These are phyloP conservation scores for Bradynema listronoti DNA, from an alignment of 1,140 invertebrate species.

Conservation along the genomic window DNA sequence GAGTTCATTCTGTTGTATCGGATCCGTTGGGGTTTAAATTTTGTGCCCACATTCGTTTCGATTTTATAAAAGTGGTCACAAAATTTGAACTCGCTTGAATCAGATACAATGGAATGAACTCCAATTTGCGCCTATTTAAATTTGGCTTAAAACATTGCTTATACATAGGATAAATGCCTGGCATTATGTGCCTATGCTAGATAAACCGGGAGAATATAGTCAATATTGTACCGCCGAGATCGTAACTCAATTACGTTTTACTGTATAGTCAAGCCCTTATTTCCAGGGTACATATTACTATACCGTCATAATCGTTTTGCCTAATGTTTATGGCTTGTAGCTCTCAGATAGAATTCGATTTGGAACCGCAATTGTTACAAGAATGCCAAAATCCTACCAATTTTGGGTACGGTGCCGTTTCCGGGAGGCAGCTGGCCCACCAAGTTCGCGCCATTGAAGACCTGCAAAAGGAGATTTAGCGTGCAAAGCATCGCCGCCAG, in stretches of 20 bases:
- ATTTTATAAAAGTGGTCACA: no score
- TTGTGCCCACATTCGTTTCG: no score
- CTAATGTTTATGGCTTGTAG: neutral
- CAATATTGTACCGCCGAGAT: slow-evolving; percentile 1
- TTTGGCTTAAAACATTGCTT: no score
- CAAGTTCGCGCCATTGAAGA: slow-evolving; percentile 36
- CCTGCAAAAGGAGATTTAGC: slow-evolving; percentile 41
- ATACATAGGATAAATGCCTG: no score
- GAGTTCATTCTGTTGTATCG: no score
- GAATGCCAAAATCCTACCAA: slow-evolving; percentile 26
- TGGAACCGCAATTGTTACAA: neutral
- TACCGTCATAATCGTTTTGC: neutral
- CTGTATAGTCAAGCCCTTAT: neutral
- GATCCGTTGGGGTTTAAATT: no score
- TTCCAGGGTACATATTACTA: neutral
- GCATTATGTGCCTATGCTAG: no score
- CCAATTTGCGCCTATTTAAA: no score
- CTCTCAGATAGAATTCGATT: neutral
- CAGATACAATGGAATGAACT: no score
- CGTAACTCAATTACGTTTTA: slow-evolving; percentile 3
- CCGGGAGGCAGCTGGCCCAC: slow-evolving; percentile 42
- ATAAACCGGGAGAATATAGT: neutral
- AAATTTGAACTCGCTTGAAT: no score
- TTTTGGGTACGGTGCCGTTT: slow-evolving; percentile 39
- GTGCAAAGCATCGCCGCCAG: slow-evolving; percentile 24